Evolutionary conservation across 2,113 vertebrate species (phyloP).

Genomic region (Lepidothrix coronata): DNA sequence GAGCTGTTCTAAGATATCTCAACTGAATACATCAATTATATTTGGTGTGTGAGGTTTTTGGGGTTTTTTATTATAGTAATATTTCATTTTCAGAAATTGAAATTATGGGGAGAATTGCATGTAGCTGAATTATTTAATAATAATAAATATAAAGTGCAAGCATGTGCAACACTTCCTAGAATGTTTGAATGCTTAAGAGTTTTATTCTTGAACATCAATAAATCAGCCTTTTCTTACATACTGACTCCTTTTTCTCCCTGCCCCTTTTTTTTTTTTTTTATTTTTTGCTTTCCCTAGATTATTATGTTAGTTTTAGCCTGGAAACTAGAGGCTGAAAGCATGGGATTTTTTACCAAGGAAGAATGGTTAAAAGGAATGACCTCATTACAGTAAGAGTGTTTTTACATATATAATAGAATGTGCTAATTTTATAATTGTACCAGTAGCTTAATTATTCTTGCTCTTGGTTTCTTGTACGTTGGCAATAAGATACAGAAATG

Average conservation of each 20-base stretch:
- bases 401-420: background rate
- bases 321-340: constrained; percentile 94
- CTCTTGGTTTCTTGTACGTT: background rate
- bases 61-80: background rate
- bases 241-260: background rate
- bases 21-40: background rate
- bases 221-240: background rate
- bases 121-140: background rate
- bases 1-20: background rate
- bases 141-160: background rate
- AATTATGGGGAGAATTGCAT: background rate
- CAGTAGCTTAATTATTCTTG: background rate
- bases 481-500: background rate
- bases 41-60: background rate
- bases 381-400: constrained; percentile 87
- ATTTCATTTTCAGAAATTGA: background rate
- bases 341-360: constrained; percentile 98
- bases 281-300: constrained; percentile 74
- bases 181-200: background rate
- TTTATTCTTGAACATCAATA: background rate
- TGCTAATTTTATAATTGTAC: background rate
- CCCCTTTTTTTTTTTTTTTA: background rate
- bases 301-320: constrained; percentile 98
- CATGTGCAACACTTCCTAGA: background rate
- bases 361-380: constrained; percentile 98